Evolutionary conservation across 2,888 invertebrate genomes (phyloP), one percentile per base, ranked within the genome.

Genomic region (Yponomeuta evonymella): DNA sequence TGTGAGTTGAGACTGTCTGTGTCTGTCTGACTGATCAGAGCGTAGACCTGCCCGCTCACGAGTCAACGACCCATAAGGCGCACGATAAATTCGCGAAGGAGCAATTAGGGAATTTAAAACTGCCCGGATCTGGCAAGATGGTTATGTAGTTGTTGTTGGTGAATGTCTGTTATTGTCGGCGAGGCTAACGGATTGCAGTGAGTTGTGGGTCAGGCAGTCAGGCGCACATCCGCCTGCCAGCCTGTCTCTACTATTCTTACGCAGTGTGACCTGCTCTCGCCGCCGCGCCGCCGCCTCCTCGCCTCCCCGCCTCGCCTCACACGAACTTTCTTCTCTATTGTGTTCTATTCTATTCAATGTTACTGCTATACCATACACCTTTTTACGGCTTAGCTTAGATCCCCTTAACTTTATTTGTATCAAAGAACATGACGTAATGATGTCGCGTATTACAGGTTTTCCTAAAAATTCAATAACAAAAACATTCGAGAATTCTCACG

Each of bases 211-310:
- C 78, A 81, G 77, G 77, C 81, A 81, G 76, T 78, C 76, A 78
- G 79, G 77, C 82, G 78, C 75, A 79, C 78, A 84, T 85, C 85
- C 84, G 83, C 76, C 75, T 76, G 73, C 74, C 74, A 73, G 73
- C 74, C 75, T 58, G 65, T 11, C 66, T 70, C 51, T 15, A 15
- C 51, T 58, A 58, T 58, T 58, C 69, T 65, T 70, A 73, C 73
- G 74, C 73, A 73, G 74, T 73, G 71, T 73, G 73, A 75, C 75
- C 75, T 74, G 75, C 76, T 75, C 76, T 74, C 62, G 8, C 48
- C 63, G 8, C 33, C 5, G 29, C 62, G 15, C 15, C 65, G 69
- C 65, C 69, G 58, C 30, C 30, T 4, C 67, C 67, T 15, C 71
- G 51, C 66, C 36, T 2, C 23, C 23, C n/a, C 43, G 12, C 23